Evolutionary conservation across 2,888 invertebrate species (phyloP).

Genomic region (Macaria notata): DNA sequence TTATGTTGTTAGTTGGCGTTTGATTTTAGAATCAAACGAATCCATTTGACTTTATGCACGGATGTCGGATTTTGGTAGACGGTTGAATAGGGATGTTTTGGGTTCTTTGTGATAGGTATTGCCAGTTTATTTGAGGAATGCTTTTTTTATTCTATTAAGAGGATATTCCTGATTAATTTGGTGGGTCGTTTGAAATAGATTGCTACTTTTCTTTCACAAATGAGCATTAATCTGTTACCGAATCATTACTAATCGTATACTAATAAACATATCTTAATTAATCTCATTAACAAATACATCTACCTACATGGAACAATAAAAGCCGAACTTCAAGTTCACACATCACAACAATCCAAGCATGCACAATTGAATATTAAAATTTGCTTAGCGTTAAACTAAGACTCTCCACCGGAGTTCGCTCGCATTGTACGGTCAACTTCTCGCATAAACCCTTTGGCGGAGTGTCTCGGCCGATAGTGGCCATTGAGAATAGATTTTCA

Average conservation of each 20-base stretch:
- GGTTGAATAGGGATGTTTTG: not conserved
- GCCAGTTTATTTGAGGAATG: not conserved
- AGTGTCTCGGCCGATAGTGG: conserved; percentile 76
- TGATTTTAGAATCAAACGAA: conserved; percentile 24
- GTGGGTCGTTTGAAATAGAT: too few species aligned
- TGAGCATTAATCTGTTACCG: too few species aligned
- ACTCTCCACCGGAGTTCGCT: conserved; percentile 54
- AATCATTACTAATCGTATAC: too few species aligned
- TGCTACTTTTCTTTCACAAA: too few species aligned
- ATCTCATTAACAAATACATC: too few species aligned
- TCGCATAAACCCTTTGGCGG: conserved; percentile 71
- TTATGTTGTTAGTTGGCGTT: conserved; percentile 23
- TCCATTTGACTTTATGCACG: conserved; percentile 11
- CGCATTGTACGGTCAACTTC: conserved; percentile 60
- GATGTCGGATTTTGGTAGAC: conserved; percentile 7
- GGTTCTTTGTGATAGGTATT: not conserved
- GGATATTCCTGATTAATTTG: too few species aligned
- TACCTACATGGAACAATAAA: not conserved
- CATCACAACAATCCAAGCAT: conserved; percentile 29
- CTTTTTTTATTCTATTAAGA: not conserved
- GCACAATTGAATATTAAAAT: conserved; percentile 79
- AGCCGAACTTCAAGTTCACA: conserved; percentile 1
- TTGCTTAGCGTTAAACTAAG: conserved; percentile 73
- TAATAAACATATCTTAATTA: too few species aligned
- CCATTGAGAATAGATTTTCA: conserved; percentile 82